Evolutionary conservation across 2,113 vertebrate species (phyloP).

Genomic region (Ascaphus truei): DNA sequence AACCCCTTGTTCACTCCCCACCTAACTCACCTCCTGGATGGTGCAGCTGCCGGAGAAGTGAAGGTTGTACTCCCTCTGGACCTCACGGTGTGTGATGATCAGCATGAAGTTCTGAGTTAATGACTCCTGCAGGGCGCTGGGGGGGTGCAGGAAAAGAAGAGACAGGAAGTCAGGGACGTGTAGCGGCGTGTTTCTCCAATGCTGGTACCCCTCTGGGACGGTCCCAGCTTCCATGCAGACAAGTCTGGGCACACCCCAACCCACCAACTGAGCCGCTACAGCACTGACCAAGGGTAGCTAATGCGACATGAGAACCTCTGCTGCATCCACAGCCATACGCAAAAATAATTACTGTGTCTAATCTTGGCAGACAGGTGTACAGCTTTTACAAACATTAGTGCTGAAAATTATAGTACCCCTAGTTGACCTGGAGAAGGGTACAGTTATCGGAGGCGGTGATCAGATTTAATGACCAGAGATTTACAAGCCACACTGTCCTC

Average conservation of each 20-base stretch:
- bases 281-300: constrained; percentile 64
- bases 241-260: constrained; percentile 75
- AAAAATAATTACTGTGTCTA: background rate
- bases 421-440: too few relatives aligned
- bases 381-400: too few relatives aligned
- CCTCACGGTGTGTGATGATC: constrained; percentile 93
- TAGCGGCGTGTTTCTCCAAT: constrained; percentile 76
- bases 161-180: constrained; percentile 82
- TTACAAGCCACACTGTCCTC: too few relatives aligned
- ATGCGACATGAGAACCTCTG: constrained; percentile 45
- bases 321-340: constrained; percentile 8
- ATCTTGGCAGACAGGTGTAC: background rate
- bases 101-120: constrained; percentile 98
- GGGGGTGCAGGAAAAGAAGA: constrained; percentile 74
- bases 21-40: constrained; percentile 90
- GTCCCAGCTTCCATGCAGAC: constrained; percentile 69
- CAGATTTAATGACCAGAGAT: too few relatives aligned
- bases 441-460: too few relatives aligned
- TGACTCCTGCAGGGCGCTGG: constrained; percentile 90
- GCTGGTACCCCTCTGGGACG: constrained; percentile 70
- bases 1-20: background rate
- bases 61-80: constrained; percentile 97
- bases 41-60: constrained; percentile 98
- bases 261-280: constrained; percentile 59
- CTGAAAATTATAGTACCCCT: too few relatives aligned